Evolutionary conservation across 2,888 invertebrate species (phyloP), one percentile per base, ranked within the genome.

Genomic region (Trichacis sp.): DNA sequence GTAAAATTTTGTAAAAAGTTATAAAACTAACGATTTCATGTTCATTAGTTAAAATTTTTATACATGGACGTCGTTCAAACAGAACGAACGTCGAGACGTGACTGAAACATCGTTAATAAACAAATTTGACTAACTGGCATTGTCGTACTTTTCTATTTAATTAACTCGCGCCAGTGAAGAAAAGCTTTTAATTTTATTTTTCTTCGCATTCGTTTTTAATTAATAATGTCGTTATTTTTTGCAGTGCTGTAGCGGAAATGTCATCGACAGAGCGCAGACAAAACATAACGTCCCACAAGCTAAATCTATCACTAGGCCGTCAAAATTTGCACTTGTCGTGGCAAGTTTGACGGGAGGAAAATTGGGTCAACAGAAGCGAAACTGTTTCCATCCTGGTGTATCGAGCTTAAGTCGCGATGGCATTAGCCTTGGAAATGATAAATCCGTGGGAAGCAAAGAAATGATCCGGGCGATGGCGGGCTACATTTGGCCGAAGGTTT

Each of bases 401-500:
- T 90, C 93, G 77, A 88, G 87, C 83, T 85, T 92, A 77, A 87
- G 88, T 69, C 86, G 90, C 79, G 91, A 91, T 80, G 87, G 87
- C 84, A 86, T 92, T 65, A 87, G 89, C 77, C 77, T 90, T 74
- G 87, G 89, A 79, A 85, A 87, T 40, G 86, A 87, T 77, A 66
- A 82, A 57, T 86, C 89, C 49, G 89, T 95, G 64, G 88, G 92
- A 6, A 88, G 92, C 68, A 77, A 86, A 74, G 91, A 95, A 77
- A 97, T 98, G 93, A 79, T 97, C 20, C 89, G 88, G 70, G 92
- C 93, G 50, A 97, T 98, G 96, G 84, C 95, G 82, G 89, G 89
- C 50, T 96, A 97, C 86, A 93, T 98, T 58, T 98, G 98, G 98
- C 98, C 98, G 19, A 93, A 94, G n/a, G n/a, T n/a, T n/a, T n/a